Conservation (phyloP, 1,140 invertebrate genomes). For the Atopsyche davidsoni region DNA sequence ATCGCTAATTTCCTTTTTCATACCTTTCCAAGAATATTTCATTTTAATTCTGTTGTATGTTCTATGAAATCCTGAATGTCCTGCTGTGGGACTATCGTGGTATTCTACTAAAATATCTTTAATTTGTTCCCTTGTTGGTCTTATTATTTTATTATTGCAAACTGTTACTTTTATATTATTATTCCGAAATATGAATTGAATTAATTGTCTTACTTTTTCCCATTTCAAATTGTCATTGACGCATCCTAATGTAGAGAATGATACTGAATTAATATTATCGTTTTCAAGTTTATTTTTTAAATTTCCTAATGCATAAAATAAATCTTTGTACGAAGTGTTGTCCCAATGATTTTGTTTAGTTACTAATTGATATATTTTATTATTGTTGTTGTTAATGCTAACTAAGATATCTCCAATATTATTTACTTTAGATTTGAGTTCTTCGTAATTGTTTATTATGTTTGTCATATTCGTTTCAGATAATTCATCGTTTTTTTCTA, state of each 20-base stretch:
- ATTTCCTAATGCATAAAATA: constrained; percentile 18
- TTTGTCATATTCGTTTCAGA: not conserved
- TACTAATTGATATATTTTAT: constrained; percentile 15
- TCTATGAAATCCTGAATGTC: constrained; percentile 30
- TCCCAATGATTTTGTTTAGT: constrained; percentile 23
- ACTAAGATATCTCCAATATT: constrained; percentile 2
- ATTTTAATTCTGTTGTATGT: constrained; percentile 32
- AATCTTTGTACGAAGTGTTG: constrained; percentile 16
- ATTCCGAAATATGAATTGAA: constrained; percentile 22
- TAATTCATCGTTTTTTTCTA: too few relatives aligned
- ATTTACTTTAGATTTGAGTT: not conserved
- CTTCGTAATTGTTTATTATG: too few relatives aligned
- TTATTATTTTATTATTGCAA: constrained; percentile 19
- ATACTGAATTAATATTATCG: constrained; percentile 18
- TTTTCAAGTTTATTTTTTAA: constrained; percentile 17
- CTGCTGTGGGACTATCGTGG: too few relatives aligned
- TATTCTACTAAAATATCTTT: too few relatives aligned
- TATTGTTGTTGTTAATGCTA: not conserved
- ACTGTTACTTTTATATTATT: constrained; percentile 21
- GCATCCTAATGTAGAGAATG: constrained; percentile 6
- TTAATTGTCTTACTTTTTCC: constrained; percentile 24
- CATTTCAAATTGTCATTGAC: constrained; percentile 19
- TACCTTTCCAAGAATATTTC: constrained; percentile 31
- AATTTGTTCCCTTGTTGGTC: constrained; percentile 2
- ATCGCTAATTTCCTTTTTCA: constrained; percentile 32